Evolutionary conservation across 37 sponge, comb jelly and placozoan genomes (phyloP).

Genomic region (Ephydatia muelleri): DNA sequence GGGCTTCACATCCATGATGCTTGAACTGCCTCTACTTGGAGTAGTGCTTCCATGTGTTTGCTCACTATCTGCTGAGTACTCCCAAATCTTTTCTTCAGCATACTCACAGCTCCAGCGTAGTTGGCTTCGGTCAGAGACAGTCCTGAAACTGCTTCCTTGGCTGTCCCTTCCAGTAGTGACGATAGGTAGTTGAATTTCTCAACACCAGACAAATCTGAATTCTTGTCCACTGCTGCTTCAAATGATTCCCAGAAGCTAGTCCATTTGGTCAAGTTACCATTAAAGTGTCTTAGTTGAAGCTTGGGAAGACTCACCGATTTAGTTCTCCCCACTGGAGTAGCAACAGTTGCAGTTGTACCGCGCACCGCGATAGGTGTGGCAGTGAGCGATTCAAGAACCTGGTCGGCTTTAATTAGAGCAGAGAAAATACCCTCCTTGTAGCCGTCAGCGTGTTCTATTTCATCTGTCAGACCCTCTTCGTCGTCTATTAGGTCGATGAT

Average conservation of each 20-base stretch:
- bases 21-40: constrained; percentile 34
- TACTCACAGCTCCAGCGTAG: constrained; percentile 15
- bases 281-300: constrained; percentile 15
- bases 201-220: constrained; percentile 9
- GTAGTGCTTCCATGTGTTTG: constrained; percentile 48
- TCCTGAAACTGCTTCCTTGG: constrained; percentile 30
- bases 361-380: not conserved
- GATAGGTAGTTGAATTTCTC: constrained; percentile 25
- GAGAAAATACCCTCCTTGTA: constrained; percentile 4
- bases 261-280: constrained; percentile 39
- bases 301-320: constrained; percentile 28
- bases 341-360: not conserved
- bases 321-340: not conserved
- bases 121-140: constrained; percentile 29
- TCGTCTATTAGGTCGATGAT: constrained; percentile 27
- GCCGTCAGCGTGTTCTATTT: not conserved
- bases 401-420: not conserved
- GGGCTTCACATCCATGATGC: constrained; percentile 26
- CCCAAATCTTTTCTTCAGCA: constrained; percentile 40
- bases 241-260: constrained; percentile 42
- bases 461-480: not conserved
- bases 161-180: constrained; percentile 12
- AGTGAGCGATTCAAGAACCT: not conserved
- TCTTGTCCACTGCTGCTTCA: constrained; percentile 18
- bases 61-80: constrained; percentile 23